Percentiles rank a stretch among this genome's conserved stretches.
These are phyloP conservation scores for Apomyelois bistriatella DNA, from an alignment of 2,888 invertebrate species.

Conservation along the genomic window DNA sequence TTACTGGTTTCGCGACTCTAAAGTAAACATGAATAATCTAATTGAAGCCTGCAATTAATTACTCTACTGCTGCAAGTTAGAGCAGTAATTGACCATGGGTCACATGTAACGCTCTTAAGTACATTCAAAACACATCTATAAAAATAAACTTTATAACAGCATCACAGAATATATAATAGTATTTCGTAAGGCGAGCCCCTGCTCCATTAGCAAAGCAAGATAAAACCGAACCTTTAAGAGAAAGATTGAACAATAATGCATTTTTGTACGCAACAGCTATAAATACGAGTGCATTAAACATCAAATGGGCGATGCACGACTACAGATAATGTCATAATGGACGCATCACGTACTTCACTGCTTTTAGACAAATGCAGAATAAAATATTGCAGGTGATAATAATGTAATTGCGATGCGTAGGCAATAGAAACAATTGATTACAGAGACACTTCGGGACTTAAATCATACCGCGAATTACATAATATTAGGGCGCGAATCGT, in stretches of 20 bases:
- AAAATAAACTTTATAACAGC: conserved; percentile 18
- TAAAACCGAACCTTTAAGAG: conserved; percentile 50
- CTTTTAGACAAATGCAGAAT: conserved; percentile 17
- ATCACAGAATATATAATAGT: no score
- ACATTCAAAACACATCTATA: conserved; percentile 12
- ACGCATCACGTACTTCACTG: conserved; percentile 18
- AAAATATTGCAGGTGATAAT: background rate
- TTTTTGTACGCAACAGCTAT: conserved; percentile 59
- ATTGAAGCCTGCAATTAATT: no score
- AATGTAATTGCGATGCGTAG: background rate
- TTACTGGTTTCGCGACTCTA: no score
- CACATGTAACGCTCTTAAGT: conserved; percentile 48
- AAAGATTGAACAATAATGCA: conserved; percentile 56
- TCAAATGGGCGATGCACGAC: conserved; percentile 33
- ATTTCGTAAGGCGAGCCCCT: background rate
- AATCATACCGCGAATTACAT: no score
- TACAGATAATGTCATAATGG: conserved; percentile 13
- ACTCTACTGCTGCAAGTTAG: no score
- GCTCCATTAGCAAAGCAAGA: conserved; percentile 48
- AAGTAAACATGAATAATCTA: no score
- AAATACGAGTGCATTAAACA: conserved; percentile 51
- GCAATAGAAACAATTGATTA: background rate
- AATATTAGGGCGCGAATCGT: no score
- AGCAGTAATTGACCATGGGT: conserved; percentile 31
- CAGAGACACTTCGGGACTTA: no score